These are phyloP conservation scores for Phyllopteryx taeniolatus DNA, from an alignment of 2,113 vertebrate species.

Conservation along the genomic window DNA sequence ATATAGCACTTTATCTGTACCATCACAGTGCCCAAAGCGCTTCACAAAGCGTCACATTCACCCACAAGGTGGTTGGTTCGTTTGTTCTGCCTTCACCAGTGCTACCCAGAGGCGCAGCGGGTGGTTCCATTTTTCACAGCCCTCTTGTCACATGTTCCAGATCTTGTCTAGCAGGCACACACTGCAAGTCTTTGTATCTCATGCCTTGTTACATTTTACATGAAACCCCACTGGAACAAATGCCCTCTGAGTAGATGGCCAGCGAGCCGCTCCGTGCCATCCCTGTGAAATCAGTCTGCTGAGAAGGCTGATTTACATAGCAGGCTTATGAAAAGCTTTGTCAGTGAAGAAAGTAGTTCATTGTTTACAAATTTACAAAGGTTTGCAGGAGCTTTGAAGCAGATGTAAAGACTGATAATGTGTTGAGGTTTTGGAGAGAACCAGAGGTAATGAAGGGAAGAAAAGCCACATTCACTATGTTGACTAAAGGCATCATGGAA, in stretches of 20 bases:
- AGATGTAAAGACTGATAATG: slow-evolving; percentile 39
- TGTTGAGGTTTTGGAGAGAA: slow-evolving; percentile 23
- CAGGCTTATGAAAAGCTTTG: slow-evolving; percentile 26
- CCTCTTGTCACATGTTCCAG: slow-evolving; percentile 23
- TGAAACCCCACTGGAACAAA: slow-evolving; percentile 48
- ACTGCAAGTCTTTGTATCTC: slow-evolving; percentile 40
- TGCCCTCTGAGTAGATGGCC: slow-evolving; percentile 38
- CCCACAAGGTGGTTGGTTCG: slow-evolving; percentile 31
- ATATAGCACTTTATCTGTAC: too few relatives aligned
- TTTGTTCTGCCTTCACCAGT: slow-evolving; percentile 34
- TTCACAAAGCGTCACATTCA: too few relatives aligned
- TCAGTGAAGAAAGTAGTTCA: slow-evolving; percentile 13
- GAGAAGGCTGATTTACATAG: slow-evolving; percentile 41
- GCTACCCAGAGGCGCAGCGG: slow-evolving; percentile 11
- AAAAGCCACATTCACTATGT: too few relatives aligned
- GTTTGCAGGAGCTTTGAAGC: background rate
- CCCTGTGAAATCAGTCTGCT: slow-evolving; percentile 32
- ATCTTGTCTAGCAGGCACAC: slow-evolving; percentile 31
- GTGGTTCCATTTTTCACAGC: slow-evolving; percentile 48
- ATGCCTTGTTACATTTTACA: slow-evolving; percentile 53
- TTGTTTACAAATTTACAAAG: background rate
- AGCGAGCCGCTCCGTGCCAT: slow-evolving; percentile 9
- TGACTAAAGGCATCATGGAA: too few relatives aligned
- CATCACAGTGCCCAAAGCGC: too few relatives aligned
- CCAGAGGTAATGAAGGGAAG: slow-evolving; percentile 2